Base-by-base conservation (phyloP, 2,888 invertebrate species). In the Cetonia aurata region DNA sequence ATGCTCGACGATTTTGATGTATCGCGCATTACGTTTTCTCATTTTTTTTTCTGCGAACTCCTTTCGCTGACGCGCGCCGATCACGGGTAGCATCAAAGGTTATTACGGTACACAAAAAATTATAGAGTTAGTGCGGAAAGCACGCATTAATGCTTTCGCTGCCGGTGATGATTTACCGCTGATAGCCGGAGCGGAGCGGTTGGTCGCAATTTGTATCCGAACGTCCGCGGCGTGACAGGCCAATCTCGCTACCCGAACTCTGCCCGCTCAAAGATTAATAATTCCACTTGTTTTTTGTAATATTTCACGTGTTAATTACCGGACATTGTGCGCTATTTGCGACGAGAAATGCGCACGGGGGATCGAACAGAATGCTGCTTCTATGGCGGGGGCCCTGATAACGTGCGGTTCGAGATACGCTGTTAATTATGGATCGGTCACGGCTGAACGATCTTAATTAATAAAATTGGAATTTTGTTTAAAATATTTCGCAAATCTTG, bases 261-360 rank as follows among this genome's bases (percentile, higher is more conserved):
- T 75, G 74, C 69, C 48, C 50, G 77, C 78, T 78, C 73, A 72
- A 82, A 82, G 83, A 83, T 83, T 83, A 82, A 83, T 83, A 83
- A 81, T 82, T 83, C 82, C 79, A 81, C 82, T 83, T 83, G 82
- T 82, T 83, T 25, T 82, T 82, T 80, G 80, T 82, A 82, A 83
- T 83, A 83, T 82, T 82, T 83, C 83, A 83, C 81, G 78, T 81
- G 82, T 81, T 83, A 83, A 83, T 83, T 82, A 82, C 80, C 77
- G 74, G 69, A 72, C 76, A 79, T 80, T 81, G 80, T 79, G 74
- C 67, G 76, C 77, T 75, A 75, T 76, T 78, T 77, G 77, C 75
- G 75, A 76, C 55, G 62, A 50, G 60, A 53, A 33, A 69, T 42
- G 53, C 10, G 62, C 48, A 19, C 44, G 10, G 12, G 17, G 57